These are phyloP conservation scores for Paguma larvata DNA, from an alignment of 2,797 vertebrate genomes.

Conservation along the genomic window DNA sequence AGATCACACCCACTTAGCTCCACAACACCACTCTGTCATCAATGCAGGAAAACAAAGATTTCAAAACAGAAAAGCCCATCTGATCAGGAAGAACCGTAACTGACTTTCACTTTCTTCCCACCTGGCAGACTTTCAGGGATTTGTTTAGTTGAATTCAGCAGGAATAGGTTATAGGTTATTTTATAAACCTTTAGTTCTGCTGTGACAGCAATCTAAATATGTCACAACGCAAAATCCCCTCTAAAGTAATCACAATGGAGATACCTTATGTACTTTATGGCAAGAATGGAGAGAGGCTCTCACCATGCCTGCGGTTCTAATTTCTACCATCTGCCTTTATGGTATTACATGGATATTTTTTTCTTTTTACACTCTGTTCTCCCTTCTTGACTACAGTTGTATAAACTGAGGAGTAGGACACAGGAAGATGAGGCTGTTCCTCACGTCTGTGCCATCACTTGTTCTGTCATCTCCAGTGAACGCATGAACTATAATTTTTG, in stretches of 20 bases:
- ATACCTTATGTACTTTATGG: background rate
- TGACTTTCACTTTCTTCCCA: background rate
- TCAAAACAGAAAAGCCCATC: background rate
- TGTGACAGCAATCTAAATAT: background rate
- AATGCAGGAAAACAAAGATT: background rate
- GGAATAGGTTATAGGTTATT: background rate
- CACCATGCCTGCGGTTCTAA: background rate
- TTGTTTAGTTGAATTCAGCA: slow-evolving; percentile 1
- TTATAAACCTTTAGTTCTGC: slow-evolving; percentile 30
- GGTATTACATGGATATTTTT: background rate
- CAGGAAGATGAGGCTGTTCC: background rate
- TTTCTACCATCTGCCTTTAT: background rate
- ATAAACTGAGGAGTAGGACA: background rate
- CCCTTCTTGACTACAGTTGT: background rate
- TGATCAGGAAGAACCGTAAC: background rate
- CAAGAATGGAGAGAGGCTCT: background rate
- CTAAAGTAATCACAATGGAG: background rate
- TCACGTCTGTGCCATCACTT: background rate
- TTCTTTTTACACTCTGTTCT: background rate
- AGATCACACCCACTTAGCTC: background rate
- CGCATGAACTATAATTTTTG: background rate
- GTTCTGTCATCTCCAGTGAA: background rate
- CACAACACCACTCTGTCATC: background rate
- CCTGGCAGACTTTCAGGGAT: background rate
- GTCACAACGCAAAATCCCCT: background rate